Evolutionary conservation across 2,888 invertebrate species (phyloP).

Genomic region (Lypha dubia): DNA sequence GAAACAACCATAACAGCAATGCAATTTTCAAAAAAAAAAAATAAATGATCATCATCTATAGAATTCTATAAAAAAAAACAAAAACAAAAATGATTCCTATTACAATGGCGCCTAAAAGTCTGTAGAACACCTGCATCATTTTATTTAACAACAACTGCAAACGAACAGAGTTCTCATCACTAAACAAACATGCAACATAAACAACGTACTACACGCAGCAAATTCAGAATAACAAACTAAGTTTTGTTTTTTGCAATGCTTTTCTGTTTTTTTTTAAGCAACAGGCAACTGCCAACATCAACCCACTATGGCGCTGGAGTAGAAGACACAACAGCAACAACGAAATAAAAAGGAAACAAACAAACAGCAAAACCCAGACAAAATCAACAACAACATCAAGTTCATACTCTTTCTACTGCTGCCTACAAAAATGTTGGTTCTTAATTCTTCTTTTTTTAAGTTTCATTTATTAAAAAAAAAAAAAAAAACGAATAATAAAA

Average conservation of each 20-base stretch:
- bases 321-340: background rate
- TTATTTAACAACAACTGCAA: slow-evolving; percentile 65
- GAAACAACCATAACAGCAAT: slow-evolving; percentile 21
- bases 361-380: slow-evolving; percentile 35
- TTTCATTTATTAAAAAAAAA: slow-evolving; percentile 45
- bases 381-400: slow-evolving; percentile 44
- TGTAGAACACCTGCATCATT: slow-evolving; percentile 79
- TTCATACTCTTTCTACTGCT: slow-evolving; percentile 15
- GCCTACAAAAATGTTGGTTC: slow-evolving; percentile 42
- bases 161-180: slow-evolving; percentile 62
- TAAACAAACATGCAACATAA: slow-evolving; percentile 50
- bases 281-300: slow-evolving; percentile 57
- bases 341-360: slow-evolving; percentile 10
- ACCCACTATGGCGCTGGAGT: slow-evolving; percentile 69
- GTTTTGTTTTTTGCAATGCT: background rate
- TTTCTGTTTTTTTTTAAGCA: slow-evolving; percentile 28
- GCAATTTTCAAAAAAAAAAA: slow-evolving; percentile 57
- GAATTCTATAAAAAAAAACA: slow-evolving; percentile 62
- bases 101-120: slow-evolving; percentile 78
- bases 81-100: slow-evolving; percentile 67
- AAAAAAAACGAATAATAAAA: slow-evolving; percentile 40
- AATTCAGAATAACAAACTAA: slow-evolving; percentile 16
- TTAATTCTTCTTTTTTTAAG: background rate
- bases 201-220: slow-evolving; percentile 41
- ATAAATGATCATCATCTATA: slow-evolving; percentile 59